These are phyloP conservation scores for Chelidonichthys spinosus DNA, from an alignment of 2,797 vertebrate species.

Conservation along the genomic window DNA sequence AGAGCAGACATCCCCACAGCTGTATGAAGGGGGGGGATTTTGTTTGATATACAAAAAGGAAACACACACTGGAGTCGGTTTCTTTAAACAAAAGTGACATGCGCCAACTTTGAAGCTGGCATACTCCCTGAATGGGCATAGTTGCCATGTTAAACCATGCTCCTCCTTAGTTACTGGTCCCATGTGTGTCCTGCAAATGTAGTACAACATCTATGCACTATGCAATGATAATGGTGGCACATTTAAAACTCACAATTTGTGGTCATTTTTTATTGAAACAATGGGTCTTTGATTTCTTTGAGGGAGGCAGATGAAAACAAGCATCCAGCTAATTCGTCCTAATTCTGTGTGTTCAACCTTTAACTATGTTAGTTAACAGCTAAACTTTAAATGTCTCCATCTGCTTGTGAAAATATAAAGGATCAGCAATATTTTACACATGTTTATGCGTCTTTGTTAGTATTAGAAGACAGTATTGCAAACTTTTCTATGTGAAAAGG, in stretches of 20 bases:
- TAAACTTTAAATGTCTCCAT: neutral
- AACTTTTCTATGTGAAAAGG: neutral
- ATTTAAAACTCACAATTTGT: neutral
- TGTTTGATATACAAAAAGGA: constrained; percentile 34
- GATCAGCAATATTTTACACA: neutral
- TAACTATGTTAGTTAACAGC: neutral
- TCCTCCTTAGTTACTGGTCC: constrained; percentile 17
- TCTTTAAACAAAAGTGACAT: constrained; percentile 15
- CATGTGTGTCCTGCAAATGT: neutral
- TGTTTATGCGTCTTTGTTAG: neutral
- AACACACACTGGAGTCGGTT: constrained; percentile 1
- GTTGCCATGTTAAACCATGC: neutral
- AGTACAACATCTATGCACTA: neutral
- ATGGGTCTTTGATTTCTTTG: constrained; percentile 1
- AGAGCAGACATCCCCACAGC: constrained; percentile 33
- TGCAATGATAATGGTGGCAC: neutral
- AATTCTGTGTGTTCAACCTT: neutral
- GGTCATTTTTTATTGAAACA: neutral
- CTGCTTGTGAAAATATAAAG: neutral
- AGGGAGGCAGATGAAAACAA: neutral
- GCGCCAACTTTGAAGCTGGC: neutral
- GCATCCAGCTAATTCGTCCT: neutral
- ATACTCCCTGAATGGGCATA: constrained; percentile 3
- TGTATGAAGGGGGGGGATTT: neutral
- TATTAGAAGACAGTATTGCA: neutral